A percentile compares a stretch with the other conserved stretches of the same genome.
phyloP scores from a whole-genome alignment of 2,888 invertebrate species.

The Phrixothrix hirtus region DNA sequence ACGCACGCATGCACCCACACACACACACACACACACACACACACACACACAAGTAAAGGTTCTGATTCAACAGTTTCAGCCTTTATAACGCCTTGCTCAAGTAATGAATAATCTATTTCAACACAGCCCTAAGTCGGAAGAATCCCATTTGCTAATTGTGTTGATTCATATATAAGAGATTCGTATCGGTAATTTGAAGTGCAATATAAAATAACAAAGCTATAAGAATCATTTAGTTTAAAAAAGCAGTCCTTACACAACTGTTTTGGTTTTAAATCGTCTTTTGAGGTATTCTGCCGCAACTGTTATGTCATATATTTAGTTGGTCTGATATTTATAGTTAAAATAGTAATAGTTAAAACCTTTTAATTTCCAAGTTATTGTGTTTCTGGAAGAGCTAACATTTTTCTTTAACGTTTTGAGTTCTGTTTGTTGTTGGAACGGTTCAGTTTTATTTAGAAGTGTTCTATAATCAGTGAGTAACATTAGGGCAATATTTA shows the following conservation, averaged over 20 bases:
- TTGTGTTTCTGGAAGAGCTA: too few relatives aligned
- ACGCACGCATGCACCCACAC: too few relatives aligned
- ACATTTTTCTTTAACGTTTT: too few relatives aligned
- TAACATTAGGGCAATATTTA: too few relatives aligned
- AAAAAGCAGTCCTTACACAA: constrained; percentile 50
- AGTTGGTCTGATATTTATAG: too few relatives aligned
- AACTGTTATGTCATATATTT: too few relatives aligned
- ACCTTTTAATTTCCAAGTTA: too few relatives aligned
- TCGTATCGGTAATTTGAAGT: constrained; percentile 52
- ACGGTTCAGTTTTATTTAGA: too few relatives aligned
- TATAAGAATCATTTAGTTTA: constrained; percentile 51
- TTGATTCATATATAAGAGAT: constrained; percentile 37
- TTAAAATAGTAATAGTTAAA: too few relatives aligned
- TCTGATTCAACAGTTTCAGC: not conserved
- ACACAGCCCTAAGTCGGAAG: constrained; percentile 16
- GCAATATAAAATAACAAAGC: constrained; percentile 48
- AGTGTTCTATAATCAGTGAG: too few relatives aligned
- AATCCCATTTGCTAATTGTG: constrained; percentile 16
- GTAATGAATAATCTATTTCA: constrained; percentile 7
- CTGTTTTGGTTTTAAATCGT: constrained; percentile 53
- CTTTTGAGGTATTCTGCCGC: constrained; percentile 47
- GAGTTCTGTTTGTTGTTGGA: too few relatives aligned
- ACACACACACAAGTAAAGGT: constrained; percentile 1
- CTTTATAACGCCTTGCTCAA: not conserved
- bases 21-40: constrained; percentile 2